phyloP scores from a whole-genome alignment of 2,113 vertebrate species.

The Vidua macroura region DNA sequence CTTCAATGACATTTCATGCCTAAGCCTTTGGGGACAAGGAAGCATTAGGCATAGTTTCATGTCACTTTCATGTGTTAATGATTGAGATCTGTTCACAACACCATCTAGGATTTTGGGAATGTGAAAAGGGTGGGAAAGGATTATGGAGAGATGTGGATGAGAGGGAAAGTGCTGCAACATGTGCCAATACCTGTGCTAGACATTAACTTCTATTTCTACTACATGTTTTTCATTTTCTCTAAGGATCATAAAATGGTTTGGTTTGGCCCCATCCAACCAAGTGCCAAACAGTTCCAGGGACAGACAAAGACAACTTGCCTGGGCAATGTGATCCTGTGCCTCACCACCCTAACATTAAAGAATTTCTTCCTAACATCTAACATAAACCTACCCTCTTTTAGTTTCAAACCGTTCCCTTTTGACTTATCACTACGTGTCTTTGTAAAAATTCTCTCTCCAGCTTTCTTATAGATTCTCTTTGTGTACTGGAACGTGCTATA shows the following conservation, averaged over 20 bases:
- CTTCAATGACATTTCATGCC: neutral
- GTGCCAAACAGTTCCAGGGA: neutral
- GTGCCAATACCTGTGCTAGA: neutral
- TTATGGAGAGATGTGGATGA: neutral
- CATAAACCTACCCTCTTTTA: neutral
- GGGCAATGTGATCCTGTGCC: neutral
- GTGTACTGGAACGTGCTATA: neutral
- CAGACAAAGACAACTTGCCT: neutral
- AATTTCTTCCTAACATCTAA: neutral
- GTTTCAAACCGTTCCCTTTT: neutral
- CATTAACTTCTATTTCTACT: neutral
- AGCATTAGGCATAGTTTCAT: neutral
- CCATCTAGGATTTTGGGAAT: neutral
- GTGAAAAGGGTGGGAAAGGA: neutral
- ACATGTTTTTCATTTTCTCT: neutral
- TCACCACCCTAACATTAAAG: neutral
- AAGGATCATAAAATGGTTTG: neutral
- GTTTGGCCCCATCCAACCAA: neutral
- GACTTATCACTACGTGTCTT: neutral
- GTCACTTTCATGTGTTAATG: rapidly evolving
- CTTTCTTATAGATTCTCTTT: neutral
- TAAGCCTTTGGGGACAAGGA: neutral
- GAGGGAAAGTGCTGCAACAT: neutral
- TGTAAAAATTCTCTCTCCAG: neutral
- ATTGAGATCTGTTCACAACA: neutral